phyloP scores from a whole-genome alignment of 2,113 vertebrate genomes.

The Malurus alboscapulatus region DNA sequence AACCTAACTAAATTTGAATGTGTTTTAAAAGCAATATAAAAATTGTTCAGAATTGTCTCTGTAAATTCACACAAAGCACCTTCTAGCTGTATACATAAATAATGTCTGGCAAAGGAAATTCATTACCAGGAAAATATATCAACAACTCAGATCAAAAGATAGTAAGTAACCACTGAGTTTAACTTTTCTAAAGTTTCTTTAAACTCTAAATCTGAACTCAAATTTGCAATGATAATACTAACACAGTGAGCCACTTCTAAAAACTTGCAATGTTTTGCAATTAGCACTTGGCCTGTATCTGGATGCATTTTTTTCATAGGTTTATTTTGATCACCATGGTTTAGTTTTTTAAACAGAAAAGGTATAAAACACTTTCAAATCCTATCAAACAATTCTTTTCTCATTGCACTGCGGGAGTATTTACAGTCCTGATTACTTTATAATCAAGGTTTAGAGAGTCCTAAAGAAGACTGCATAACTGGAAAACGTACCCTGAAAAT shows the following conservation, averaged over 20 bases:
- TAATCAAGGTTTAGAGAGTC: neutral
- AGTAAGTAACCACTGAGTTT: slow-evolving; percentile 67
- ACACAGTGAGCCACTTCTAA: slow-evolving; percentile 38
- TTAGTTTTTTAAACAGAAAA: neutral
- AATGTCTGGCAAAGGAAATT: slow-evolving; percentile 73
- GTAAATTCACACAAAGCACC: slow-evolving; percentile 73
- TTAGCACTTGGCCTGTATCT: neutral
- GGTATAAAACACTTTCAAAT: neutral
- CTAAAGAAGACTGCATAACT: neutral
- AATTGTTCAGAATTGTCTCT: slow-evolving; percentile 51
- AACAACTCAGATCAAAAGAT: slow-evolving; percentile 78
- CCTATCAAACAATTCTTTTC: neutral
- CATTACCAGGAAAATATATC: slow-evolving; percentile 77
- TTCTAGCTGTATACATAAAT: neutral
- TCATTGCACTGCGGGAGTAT: neutral
- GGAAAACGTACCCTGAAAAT: neutral
- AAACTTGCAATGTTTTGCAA: neutral
- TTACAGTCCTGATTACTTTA: neutral
- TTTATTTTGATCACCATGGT: neutral
- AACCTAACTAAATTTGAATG: neutral
- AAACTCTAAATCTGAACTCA: slow-evolving; percentile 76
- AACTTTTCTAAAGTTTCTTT: slow-evolving; percentile 83
- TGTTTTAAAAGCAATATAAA: slow-evolving; percentile 5
- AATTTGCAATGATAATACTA: slow-evolving; percentile 72
- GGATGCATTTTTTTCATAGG: neutral